Conservation (phyloP, 2,888 invertebrate genomes). For the Kuschelorhynchus macadamiae region DNA sequence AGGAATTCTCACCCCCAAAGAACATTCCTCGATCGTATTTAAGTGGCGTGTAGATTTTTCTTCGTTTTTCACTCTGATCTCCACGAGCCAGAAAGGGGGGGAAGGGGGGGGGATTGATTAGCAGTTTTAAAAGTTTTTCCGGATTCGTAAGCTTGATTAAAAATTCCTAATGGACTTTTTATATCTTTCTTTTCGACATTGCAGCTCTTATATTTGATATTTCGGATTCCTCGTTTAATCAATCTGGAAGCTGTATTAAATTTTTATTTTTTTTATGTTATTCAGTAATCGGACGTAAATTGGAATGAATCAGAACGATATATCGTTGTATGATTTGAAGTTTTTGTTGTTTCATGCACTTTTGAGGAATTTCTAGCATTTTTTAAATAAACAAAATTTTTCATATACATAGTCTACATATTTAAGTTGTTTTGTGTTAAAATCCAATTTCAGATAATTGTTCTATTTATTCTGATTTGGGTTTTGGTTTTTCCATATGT, state of each 20-base stretch:
- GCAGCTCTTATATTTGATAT: slow-evolving; percentile 40
- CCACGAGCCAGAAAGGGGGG: slow-evolving; percentile 53
- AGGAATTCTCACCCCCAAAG: slow-evolving; percentile 68
- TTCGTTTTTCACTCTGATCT: slow-evolving; percentile 53
- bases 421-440: too few relatives aligned
- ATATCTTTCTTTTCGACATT: slow-evolving; percentile 37
- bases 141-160: slow-evolving; percentile 61
- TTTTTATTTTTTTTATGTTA: slow-evolving; percentile 1
- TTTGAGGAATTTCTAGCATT: too few relatives aligned
- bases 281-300: background rate
- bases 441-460: too few relatives aligned
- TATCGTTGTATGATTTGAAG: too few relatives aligned
- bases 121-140: slow-evolving; percentile 56
- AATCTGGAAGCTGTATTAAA: slow-evolving; percentile 20
- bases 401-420: too few relatives aligned
- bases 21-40: slow-evolving; percentile 66
- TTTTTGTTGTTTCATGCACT: too few relatives aligned
- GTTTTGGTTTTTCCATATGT: too few relatives aligned
- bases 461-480: too few relatives aligned
- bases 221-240: slow-evolving; percentile 25
- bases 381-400: too few relatives aligned
- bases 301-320: too few relatives aligned
- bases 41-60: slow-evolving; percentile 59
- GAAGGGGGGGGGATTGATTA: slow-evolving; percentile 62
- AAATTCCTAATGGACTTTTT: slow-evolving; percentile 62